Conservation (phyloP, 2,113 vertebrate genomes). For the Ciconia stormi region DNA sequence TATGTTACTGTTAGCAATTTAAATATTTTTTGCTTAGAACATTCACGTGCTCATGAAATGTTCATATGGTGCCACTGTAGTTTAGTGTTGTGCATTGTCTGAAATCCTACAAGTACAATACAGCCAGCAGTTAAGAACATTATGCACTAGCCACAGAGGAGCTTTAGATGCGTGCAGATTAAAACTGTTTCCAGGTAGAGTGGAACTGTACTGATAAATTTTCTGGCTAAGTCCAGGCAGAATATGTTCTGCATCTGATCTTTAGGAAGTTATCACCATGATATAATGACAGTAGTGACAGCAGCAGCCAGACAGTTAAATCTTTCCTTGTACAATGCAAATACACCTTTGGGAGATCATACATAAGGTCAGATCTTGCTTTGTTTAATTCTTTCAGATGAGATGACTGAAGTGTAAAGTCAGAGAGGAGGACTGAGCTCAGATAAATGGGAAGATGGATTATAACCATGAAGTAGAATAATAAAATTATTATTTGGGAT, state of each 20-base stretch:
- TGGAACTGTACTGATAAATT: background rate
- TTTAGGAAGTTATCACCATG: background rate
- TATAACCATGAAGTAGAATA: background rate
- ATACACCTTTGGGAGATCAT: background rate
- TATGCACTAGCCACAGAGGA: background rate
- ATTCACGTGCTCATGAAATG: fast-evolving
- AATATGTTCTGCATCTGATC: background rate
- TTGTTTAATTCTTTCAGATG: background rate
- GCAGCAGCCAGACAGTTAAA: background rate
- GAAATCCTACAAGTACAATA: background rate
- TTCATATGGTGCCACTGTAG: background rate
- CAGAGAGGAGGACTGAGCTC: background rate
- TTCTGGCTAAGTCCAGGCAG: background rate
- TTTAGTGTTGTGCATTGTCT: background rate
- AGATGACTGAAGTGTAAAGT: background rate
- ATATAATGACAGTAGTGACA: background rate
- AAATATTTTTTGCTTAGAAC: background rate
- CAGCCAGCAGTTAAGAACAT: background rate
- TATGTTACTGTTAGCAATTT: background rate
- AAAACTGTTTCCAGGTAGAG: background rate
- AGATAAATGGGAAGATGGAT: background rate
- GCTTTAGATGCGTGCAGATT: background rate
- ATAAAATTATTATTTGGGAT: background rate
- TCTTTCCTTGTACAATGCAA: background rate
- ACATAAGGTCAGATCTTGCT: background rate